These are phyloP conservation scores for Rhodeus uyekii DNA, from an alignment of 2,797 vertebrate species.

Conservation along the genomic window DNA sequence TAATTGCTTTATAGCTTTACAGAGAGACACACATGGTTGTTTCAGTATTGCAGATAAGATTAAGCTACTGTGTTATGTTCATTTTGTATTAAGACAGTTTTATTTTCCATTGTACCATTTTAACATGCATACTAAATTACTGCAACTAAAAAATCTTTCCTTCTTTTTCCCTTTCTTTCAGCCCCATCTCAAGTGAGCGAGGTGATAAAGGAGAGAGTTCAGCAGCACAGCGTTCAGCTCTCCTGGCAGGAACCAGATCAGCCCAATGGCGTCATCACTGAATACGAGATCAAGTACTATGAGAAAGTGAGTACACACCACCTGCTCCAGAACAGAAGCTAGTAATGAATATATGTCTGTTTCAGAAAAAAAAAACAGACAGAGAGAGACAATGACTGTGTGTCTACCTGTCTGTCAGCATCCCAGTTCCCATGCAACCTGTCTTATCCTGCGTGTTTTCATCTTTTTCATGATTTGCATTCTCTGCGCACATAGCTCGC, in stretches of 20 bases:
- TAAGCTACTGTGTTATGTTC: neutral
- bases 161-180: constrained; percentile 75
- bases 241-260: constrained; percentile 98
- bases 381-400: neutral
- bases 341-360: constrained; percentile 36
- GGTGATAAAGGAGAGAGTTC: constrained; percentile 93
- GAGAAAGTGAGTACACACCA: constrained; percentile 88
- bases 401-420: constrained; percentile 12
- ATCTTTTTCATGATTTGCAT: constrained; percentile 52
- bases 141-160: neutral
- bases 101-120: neutral
- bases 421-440: neutral
- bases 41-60: neutral
- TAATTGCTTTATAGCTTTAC: no score
- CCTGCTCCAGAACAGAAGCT: constrained; percentile 43
- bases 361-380: constrained; percentile 17
- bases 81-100: neutral
- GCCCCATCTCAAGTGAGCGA: constrained; percentile 98
- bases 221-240: constrained; percentile 93
- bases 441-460: constrained; percentile 19
- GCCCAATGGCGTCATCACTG: constrained; percentile 97
- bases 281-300: constrained; percentile 99
- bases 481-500: constrained; percentile 51
- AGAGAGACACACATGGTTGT: neutral
- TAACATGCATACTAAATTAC: neutral